Base-by-base conservation (phyloP, 2,797 vertebrate species). In the Phataginus tetradactyla region DNA sequence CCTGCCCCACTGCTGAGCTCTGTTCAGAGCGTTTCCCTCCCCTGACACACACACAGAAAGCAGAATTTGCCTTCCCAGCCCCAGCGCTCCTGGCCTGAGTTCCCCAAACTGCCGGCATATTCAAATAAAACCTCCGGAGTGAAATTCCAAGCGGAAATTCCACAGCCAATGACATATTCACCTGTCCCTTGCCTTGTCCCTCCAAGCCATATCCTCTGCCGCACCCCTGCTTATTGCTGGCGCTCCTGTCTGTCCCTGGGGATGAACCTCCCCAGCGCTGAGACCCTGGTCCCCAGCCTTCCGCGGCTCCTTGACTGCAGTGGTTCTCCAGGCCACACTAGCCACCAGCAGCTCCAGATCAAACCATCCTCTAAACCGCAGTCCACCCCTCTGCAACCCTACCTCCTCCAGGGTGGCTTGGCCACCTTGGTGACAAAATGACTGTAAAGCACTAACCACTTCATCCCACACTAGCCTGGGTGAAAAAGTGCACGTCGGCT, bases 281-380 rank as follows among this genome's bases (percentile, higher is more conserved):
- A 14, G 57, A 29, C 25, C 37, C 4, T 49, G 63, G 9, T 39
- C 37, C 13, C 4, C 1, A 42, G 18, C 18, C 29, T 39, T 29
- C 11, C 1, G 0, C 29, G 14, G 14, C 34, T 78, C 79, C 61
- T 63, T 4, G 12, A 3, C 29, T 8, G 12, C 1, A 0, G 4
- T 4, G 14, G 11, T 32, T 7, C 32, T 21, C 3, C 57, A 51
- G 80, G 27, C 8, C 55, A 68, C 21, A 9, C 9, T 1, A 29
- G 72, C 7, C 29, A 37, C 57, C n/a, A 14, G 34, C 32, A 66
- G n/a, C 63, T 32, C 6, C 42, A 21, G 49, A 57, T 21, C 14
- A 37, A 74, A 29, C 37, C 81, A 2, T 7, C 25, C 25, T 49
- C 64, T n/a, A 27, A 9, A 3, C 2, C 2, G 17, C 20, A 11